Evolutionary conservation across 2,113 vertebrate genomes (phyloP).

Genomic region (Muntiacus reevesi): DNA sequence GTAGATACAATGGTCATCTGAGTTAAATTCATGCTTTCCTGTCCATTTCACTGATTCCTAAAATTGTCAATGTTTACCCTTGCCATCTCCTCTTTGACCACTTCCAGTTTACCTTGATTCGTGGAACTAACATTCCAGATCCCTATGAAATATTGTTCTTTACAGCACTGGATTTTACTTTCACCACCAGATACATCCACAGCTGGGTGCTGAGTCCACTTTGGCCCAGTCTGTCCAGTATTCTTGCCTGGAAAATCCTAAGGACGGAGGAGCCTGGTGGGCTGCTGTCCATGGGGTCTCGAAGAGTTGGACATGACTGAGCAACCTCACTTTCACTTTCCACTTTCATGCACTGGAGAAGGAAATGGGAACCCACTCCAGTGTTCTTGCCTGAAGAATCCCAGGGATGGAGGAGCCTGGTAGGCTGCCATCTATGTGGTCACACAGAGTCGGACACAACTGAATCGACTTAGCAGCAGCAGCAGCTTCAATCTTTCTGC

Average conservation of each 20-base stretch:
- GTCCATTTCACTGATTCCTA: neutral
- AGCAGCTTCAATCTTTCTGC: neutral
- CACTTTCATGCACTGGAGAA: neutral
- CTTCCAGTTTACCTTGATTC: neutral
- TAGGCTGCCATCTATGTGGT: neutral
- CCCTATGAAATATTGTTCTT: neutral
- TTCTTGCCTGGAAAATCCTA: neutral
- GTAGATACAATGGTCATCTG: neutral
- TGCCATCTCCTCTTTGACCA: neutral
- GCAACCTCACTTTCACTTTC: neutral
- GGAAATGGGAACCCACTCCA: neutral
- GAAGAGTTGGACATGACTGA: neutral
- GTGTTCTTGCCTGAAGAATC: neutral
- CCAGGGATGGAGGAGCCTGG: neutral
- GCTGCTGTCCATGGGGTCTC: neutral
- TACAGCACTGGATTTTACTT: neutral
- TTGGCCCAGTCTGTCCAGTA: neutral
- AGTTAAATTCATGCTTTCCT: neutral
- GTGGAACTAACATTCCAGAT: neutral
- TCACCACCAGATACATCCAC: neutral
- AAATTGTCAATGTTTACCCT: neutral
- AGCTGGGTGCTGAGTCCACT: neutral
- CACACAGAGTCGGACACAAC: accelerated
- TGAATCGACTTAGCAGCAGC: neutral
- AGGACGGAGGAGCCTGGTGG: accelerated